Conservation (phyloP, 1,140 invertebrate genomes). For the Brachionus manjavacas region DNA sequence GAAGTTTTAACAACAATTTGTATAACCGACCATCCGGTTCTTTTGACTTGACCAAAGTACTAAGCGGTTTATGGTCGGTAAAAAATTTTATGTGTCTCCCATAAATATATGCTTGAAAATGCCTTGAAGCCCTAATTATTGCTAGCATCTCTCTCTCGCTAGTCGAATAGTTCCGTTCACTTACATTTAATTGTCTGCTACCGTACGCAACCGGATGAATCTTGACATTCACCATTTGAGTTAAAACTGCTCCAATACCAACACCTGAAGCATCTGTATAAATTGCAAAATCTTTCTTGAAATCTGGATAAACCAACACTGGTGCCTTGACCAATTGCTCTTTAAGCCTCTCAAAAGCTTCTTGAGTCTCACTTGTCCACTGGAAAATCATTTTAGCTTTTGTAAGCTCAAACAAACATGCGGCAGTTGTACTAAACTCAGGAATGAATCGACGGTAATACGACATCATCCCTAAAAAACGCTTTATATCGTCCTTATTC, state of each 20-base stretch:
- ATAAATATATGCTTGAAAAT: constrained; percentile 47
- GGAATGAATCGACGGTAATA: constrained; percentile 47
- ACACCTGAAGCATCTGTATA: constrained; percentile 46
- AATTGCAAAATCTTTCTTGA: constrained; percentile 38
- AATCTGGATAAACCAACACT: constrained; percentile 40
- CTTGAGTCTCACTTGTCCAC: constrained; percentile 40
- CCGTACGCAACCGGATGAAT: constrained; percentile 46
- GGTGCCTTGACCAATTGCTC: constrained; percentile 30
- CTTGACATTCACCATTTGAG: constrained; percentile 46
- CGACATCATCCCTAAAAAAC: constrained; percentile 49
- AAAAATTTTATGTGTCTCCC: constrained; percentile 45
- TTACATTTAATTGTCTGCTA: constrained; percentile 41
- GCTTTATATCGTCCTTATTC: constrained; percentile 10
- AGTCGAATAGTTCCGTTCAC: constrained; percentile 46
- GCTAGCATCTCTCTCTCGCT: constrained; percentile 47
- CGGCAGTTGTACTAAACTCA: constrained; percentile 43
- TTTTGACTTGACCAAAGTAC: background rate
- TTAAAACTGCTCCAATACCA: constrained; percentile 42
- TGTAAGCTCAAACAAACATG: constrained; percentile 39
- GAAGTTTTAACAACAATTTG: background rate
- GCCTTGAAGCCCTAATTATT: constrained; percentile 45
- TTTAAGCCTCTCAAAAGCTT: constrained; percentile 43
- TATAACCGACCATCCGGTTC: background rate
- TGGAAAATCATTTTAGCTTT: constrained; percentile 33
- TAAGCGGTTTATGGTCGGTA: constrained; percentile 47